Evolutionary conservation across 2,113 vertebrate genomes (phyloP).

Genomic region (Phyllostomus discolor): DNA sequence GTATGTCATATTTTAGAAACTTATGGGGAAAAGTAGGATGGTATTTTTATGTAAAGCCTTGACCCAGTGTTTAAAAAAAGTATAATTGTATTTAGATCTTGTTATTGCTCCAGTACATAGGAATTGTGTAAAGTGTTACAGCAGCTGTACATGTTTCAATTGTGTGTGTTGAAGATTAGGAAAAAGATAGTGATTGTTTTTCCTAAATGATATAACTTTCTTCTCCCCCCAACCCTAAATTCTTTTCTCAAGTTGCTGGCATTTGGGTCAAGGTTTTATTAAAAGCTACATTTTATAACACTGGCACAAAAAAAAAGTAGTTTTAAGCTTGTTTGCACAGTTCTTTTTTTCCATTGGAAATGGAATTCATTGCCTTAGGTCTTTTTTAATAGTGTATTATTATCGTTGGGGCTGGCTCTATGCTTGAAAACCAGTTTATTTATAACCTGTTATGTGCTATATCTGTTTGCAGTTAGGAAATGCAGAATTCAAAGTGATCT

Average conservation of each 20-base stretch:
- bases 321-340: constrained; percentile 89
- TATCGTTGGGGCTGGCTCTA: constrained; percentile 85
- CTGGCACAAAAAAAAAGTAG: constrained; percentile 84
- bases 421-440: constrained; percentile 88
- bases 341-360: constrained; percentile 85
- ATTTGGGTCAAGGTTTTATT: constrained; percentile 87
- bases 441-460: constrained; percentile 85
- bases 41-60: constrained; percentile 87
- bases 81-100: constrained; percentile 81
- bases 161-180: constrained; percentile 79
- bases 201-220: constrained; percentile 79
- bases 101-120: constrained; percentile 81
- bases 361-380: constrained; percentile 92
- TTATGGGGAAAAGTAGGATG: constrained; percentile 80
- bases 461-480: constrained; percentile 86
- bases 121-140: constrained; percentile 82
- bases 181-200: constrained; percentile 78
- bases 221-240: constrained; percentile 68
- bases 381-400: constrained; percentile 86
- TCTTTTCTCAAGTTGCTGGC: constrained; percentile 82
- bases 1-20: constrained; percentile 82
- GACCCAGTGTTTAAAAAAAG: constrained; percentile 78
- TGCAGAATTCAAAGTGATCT: constrained; percentile 82
- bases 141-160: constrained; percentile 81
- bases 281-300: constrained; percentile 84